Evolutionary conservation across 2,888 invertebrate species (phyloP).

Genomic region (Agrochola macilenta): DNA sequence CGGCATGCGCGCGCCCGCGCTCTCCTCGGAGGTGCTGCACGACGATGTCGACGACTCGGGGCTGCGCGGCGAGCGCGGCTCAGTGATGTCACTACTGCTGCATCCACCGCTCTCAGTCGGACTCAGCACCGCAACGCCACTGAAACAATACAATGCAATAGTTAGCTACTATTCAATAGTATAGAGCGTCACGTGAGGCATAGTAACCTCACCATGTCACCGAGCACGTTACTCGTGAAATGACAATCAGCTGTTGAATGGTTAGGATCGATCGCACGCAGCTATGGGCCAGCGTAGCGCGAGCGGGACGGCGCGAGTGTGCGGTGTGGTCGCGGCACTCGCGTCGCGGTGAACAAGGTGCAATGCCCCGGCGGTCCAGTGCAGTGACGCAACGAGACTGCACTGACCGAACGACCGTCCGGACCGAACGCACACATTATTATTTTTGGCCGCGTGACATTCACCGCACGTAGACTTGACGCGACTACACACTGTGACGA

Average conservation of each 20-base stretch:
- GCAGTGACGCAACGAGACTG: slow-evolving; percentile 88
- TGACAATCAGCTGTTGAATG: slow-evolving; percentile 86
- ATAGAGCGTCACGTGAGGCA: slow-evolving; percentile 28
- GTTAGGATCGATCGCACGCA: slow-evolving; percentile 78
- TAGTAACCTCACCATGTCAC: slow-evolving; percentile 48
- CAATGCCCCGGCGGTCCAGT: slow-evolving; percentile 86
- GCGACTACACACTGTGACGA: slow-evolving; percentile 77
- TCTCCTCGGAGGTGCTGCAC: slow-evolving; percentile 89
- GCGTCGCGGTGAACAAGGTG: slow-evolving; percentile 81
- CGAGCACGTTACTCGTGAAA: slow-evolving; percentile 68
- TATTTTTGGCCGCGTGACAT: slow-evolving; percentile 88
- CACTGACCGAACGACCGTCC: slow-evolving; percentile 84
- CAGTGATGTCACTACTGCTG: slow-evolving; percentile 95
- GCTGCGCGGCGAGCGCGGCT: slow-evolving; percentile 96
- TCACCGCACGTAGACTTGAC: slow-evolving; percentile 80
- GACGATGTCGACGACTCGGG: slow-evolving; percentile 91
- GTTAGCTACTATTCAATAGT: slow-evolving; percentile 54
- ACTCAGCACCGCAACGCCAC: slow-evolving; percentile 96
- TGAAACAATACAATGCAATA: slow-evolving; percentile 87
- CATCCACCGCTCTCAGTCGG: slow-evolving; percentile 93
- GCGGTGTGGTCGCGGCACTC: slow-evolving; percentile 67
- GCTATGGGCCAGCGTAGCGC: slow-evolving; percentile 69
- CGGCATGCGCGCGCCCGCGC: slow-evolving; percentile 87
- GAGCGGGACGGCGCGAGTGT: slow-evolving; percentile 66
- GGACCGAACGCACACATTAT: slow-evolving; percentile 76